Evolutionary conservation across 2,888 invertebrate species (phyloP), one percentile per base, ranked within the genome.

Genomic region (Parnassius orleans): DNA sequence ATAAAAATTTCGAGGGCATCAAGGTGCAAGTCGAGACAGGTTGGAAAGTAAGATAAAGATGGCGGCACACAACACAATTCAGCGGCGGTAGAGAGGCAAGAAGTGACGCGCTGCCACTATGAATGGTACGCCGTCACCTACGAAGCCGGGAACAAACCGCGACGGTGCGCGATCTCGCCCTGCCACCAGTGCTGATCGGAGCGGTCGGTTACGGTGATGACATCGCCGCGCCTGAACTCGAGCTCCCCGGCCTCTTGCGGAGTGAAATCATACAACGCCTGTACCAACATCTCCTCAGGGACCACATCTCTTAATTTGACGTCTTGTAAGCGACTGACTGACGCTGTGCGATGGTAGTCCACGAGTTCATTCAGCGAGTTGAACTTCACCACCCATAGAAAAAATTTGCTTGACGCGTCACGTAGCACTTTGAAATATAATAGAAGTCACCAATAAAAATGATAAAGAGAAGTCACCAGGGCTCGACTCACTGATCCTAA

Each of bases 361-460:
- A 99, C 98, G 78, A 99, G 93, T 92, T 99, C 99, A 87, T 99
- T 99, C 71, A 99, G 94, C 64, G 99, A 99, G 92, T 98, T 98
- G 91, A 99, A 99, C 93, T 99, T 99, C 66, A 99, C 98, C 74
- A 99, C 98, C 99, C 99, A 99, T 70, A 99, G 94, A 92, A 99
- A 99, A 92, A 99, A 99, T 93, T 99, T 99, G 80, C 99, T 99
- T 76, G 96, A 96, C 72, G 98, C 98, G 85, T 99, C 99, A 74
- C 99, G 94, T 73, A 99, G 93, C 67, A 99, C 98, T 92, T 99
- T 98, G 88, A 98, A 99, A 90, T 99, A n/a, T n/a, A n/a, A n/a
- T n/a, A n/a, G n/a, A n/a, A n/a, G n/a, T n/a, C n/a, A n/a, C n/a
- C n/a, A n/a, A n/a, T n/a, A n/a, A n/a, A n/a, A n/a, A n/a, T n/a